Conservation (phyloP, 2,888 invertebrate genomes). For the Epicampocera succincta region DNA sequence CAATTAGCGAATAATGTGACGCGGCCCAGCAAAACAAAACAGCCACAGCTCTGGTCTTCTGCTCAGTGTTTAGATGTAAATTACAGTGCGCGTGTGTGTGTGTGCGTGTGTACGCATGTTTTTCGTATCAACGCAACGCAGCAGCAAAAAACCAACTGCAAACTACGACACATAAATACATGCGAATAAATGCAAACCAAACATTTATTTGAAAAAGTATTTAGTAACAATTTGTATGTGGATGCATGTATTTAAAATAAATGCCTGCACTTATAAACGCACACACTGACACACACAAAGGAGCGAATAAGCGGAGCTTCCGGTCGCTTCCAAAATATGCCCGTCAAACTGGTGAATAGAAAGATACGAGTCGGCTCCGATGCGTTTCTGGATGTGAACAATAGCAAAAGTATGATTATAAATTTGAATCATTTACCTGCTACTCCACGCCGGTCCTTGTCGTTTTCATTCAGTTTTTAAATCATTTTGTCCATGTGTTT, state of each 20-base stretch:
- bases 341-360: too few species aligned
- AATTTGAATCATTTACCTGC: not conserved
- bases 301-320: too few species aligned
- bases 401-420: slow-evolving; percentile 9
- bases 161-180: not conserved
- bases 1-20: slow-evolving; percentile 74
- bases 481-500: slow-evolving; percentile 51
- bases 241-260: slow-evolving; percentile 28
- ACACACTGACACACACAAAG: not conserved
- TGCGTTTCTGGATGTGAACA: not conserved
- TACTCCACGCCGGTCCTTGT: not conserved
- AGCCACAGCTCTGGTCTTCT: slow-evolving; percentile 51
- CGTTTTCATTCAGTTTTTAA: slow-evolving; percentile 30
- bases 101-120: not conserved
- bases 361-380: not conserved
- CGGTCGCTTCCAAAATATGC: too few species aligned
- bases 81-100: not conserved
- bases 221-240: slow-evolving; percentile 18
- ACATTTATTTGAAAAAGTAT: too few species aligned
- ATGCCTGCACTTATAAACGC: not conserved
- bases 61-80: not conserved
- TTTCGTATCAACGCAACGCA: not conserved
- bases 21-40: slow-evolving; percentile 48
- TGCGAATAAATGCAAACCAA: not conserved
- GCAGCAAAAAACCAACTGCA: not conserved